Evolutionary conservation across 2,113 vertebrate species (phyloP), one percentile per base, ranked within the genome.

Genomic region (Laterallus jamaicensis): DNA sequence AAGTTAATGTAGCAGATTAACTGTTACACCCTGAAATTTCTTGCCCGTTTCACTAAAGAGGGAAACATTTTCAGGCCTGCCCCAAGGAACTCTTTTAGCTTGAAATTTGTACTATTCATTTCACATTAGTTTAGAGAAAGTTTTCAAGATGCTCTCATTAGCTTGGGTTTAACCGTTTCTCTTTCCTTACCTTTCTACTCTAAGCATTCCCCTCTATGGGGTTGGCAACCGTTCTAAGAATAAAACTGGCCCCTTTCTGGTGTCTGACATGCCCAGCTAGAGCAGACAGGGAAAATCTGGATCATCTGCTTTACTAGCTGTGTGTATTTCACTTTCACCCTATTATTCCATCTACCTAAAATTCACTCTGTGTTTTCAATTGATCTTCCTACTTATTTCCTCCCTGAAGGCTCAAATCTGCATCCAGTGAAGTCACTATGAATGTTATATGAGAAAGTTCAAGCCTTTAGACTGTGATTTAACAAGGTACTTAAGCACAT

Each of bases 381-480:
- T 88, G 76, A 71, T 92, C 83, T 76, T 91, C 58, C 50, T 76
- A 44, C 77, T 68, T 93, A 82, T 76, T 93, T 93, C 76, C 58
- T 89, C 58, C 70, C 93, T 2, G 25, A 94, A 81, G 90, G 73
- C 77, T 89, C 62, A 89, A 64, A 91, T 79, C 86, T 95, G 49
- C 77, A 94, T 87, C 74, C 73, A 84, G 37, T 84, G 66, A 89
- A 92, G 90, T 82, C 77, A 55, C 40, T 82, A 81, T 75, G 82
- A 94, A 86, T 82, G 76, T 62, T 90, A 67, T 58, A 92, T 79
- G 86, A 93, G 93, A 84, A 96, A 88, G 79, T 88, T 84, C 54
- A 73, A 92, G 49, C 76, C 82, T 86, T 96, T 90, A 93, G 86
- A 91, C 58, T 92, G 73, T 86, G 82, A 86, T 94, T 96, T 94